phyloP scores from a whole-genome alignment of 2,797 vertebrate genomes.

The Rhinella marina region DNA sequence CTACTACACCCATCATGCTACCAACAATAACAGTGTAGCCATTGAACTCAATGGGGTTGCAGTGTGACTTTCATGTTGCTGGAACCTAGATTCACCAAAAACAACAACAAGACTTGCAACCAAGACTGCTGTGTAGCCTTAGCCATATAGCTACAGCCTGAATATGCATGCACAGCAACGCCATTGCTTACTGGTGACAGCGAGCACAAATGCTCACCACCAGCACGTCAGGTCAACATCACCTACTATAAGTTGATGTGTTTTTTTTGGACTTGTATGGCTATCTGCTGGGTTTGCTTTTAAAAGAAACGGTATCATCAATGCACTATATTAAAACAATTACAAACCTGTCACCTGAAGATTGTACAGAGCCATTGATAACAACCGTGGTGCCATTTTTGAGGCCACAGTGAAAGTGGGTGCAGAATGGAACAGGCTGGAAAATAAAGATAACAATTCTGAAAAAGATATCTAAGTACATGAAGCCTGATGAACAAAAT shows the following conservation, averaged over 20 bases:
- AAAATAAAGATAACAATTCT: not conserved
- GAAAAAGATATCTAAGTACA: not conserved
- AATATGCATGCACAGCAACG: not conserved
- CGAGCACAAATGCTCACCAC: not conserved
- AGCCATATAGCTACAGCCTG: not conserved
- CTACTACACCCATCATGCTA: no score
- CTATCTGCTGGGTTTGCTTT: not conserved
- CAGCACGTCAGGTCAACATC: not conserved
- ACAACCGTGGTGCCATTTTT: constrained; percentile 34
- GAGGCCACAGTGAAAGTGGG: constrained; percentile 46
- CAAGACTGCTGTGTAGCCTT: no score
- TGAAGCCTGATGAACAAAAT: not conserved
- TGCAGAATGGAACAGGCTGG: constrained; percentile 59
- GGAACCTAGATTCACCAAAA: no score
- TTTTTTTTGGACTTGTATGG: not conserved
- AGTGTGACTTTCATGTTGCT: no score
- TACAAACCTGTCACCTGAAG: constrained; percentile 41
- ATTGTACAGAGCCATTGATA: constrained; percentile 42
- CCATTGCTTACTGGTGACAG: not conserved
- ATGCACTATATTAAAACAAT: not conserved
- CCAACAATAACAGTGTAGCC: no score
- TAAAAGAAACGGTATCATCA: no score
- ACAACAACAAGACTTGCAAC: no score
- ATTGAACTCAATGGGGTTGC: no score
- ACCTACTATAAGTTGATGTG: not conserved